Conservation (phyloP, 2,797 vertebrate genomes). For the Avahi laniger region DNA sequence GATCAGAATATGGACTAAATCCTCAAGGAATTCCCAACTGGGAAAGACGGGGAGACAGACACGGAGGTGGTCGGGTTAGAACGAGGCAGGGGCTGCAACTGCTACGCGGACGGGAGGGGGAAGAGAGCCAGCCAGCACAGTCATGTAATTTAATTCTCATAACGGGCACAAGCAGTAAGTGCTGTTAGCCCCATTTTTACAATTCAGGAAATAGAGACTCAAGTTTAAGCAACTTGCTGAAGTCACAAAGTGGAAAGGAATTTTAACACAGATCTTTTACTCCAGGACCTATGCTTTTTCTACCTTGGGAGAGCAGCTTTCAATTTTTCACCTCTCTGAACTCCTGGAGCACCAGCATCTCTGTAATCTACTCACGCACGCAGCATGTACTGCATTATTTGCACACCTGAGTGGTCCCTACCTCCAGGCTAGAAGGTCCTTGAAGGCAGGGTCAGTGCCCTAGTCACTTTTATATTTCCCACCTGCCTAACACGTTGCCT, state of each 20-base stretch:
- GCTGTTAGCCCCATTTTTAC: background rate
- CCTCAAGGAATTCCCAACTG: background rate
- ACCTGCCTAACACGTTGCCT: background rate
- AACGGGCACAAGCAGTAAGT: background rate
- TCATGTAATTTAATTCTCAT: background rate
- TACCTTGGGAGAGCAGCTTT: background rate
- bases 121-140: background rate
- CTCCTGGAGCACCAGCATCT: background rate
- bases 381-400: rapidly evolving
- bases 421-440: background rate
- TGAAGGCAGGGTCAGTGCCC: background rate
- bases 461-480: background rate
- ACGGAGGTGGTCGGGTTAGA: background rate
- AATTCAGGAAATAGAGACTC: background rate
- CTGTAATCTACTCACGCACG: background rate
- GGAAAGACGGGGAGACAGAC: background rate
- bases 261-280: background rate
- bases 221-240: background rate
- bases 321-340: background rate
- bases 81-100: background rate
- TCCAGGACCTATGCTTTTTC: background rate
- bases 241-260: background rate
- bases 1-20: background rate
- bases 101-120: background rate
- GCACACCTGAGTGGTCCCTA: background rate